Conservation (phyloP, 2,113 vertebrate genomes). For the Helogale parvula region DNA sequence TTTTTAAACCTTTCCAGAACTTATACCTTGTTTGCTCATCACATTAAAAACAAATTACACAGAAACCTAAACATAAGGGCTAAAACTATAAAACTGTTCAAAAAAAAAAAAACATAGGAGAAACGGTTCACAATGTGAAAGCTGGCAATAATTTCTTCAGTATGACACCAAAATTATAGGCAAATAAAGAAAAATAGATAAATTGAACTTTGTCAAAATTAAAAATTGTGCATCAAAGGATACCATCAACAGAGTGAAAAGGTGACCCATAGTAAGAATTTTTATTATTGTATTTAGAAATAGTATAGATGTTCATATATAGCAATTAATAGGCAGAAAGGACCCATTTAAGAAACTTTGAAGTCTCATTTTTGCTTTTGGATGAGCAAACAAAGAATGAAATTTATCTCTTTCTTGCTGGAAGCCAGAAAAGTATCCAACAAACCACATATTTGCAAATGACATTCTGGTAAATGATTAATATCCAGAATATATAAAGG, state of each 20-base stretch:
- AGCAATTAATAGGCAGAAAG: not conserved
- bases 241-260: not conserved
- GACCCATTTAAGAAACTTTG: not conserved
- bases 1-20: not conserved
- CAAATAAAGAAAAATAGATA: not conserved
- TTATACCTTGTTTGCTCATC: not conserved
- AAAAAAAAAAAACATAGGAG: not conserved
- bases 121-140: not conserved
- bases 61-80: not conserved
- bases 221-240: not conserved
- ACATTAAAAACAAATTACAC: not conserved
- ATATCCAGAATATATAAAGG: not conserved
- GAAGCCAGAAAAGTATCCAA: not conserved
- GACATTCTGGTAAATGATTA: not conserved
- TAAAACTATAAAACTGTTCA: not conserved
- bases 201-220: not conserved
- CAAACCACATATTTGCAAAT: not conserved
- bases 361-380: conserved; percentile 13
- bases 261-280: not conserved
- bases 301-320: not conserved
- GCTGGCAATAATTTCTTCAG: not conserved
- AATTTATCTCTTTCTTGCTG: not conserved
- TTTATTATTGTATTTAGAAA: not conserved
- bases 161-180: not conserved
- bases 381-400: not conserved